These are phyloP conservation scores for Cyanoramphus novaezelandiae DNA, from an alignment of 2,113 vertebrate species.

Conservation along the genomic window DNA sequence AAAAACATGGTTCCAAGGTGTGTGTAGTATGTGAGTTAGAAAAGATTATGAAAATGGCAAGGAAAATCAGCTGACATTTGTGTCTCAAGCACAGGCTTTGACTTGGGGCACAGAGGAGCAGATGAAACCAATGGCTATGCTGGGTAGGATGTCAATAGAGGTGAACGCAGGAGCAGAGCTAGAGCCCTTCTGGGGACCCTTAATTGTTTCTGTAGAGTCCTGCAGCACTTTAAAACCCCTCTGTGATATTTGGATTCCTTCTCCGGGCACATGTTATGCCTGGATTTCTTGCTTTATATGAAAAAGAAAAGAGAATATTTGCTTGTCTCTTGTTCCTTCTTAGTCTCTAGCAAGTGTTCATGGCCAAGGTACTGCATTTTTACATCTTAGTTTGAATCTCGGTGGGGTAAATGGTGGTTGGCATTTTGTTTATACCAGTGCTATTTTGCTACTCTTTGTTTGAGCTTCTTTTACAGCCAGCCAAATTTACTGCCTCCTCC, in stretches of 20 bases:
- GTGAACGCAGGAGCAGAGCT: background rate
- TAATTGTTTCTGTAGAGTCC: background rate
- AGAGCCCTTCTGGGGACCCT: background rate
- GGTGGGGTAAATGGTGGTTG: background rate
- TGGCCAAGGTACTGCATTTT: background rate
- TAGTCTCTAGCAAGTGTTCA: background rate
- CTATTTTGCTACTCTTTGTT: background rate
- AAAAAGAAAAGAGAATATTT: background rate
- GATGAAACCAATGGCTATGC: rapidly evolving
- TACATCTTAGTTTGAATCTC: background rate
- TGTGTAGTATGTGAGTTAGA: background rate
- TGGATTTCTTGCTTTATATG: background rate
- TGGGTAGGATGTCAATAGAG: background rate
- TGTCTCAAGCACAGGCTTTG: background rate
- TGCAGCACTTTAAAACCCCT: background rate
- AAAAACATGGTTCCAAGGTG: background rate
- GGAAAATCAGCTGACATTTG: background rate
- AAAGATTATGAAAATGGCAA: background rate
- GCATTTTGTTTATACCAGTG: background rate
- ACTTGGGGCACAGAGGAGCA: background rate
- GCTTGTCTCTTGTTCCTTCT: background rate
- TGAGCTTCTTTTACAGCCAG: constrained; percentile 6
- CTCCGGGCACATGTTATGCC: background rate
- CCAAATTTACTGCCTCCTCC: constrained; percentile 22
- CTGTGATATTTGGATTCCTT: background rate